Base-by-base conservation (phyloP, 2,113 vertebrate genomes). In the Chlorocebus sabaeus region DNA sequence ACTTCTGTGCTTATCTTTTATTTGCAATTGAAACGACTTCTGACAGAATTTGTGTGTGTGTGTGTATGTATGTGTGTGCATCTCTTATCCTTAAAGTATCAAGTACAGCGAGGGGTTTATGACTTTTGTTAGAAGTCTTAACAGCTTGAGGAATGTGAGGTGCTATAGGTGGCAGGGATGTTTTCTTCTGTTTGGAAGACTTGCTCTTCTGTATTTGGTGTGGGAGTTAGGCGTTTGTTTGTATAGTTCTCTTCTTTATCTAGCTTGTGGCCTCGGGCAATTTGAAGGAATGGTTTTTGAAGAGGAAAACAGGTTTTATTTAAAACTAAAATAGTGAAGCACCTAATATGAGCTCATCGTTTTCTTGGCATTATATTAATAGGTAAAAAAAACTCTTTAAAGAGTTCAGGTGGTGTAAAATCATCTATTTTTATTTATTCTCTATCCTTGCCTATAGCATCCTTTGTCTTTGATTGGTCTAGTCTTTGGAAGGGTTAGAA, bases 291-390 rank as follows among this genome's bases (percentile, higher is more conserved):
- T 87, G 40, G 4, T 59, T 38, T 97, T 83, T 87, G 16, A 92
- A 76, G 40, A 90, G 38, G 30, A 91, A 95, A 76, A 73, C 13
- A 35, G 55, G 9, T 94, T 97, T 91, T 79, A 84, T 93, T 94
- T 96, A 89, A 81, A 92, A 30, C 3, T 40, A 4, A 27, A 30
- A 35, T 73, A 61, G 72, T 30, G 43, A 93, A 87, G 25, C 6
- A 68, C 30, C 25, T 68, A 82, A 32, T 78, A 70, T 30, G n/a
- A 96, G 17, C 17, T 52, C 27, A 35, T 90, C 32, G 25, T 93
- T 83, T 59, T 38, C 45, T 93, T 75, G 30, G 25, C n/a, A 89
- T 67, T 94, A 45, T 68, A 87, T 14, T 64, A 81, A 93, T 68
- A 84, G 52, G 52, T 55, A 20, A 55, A 55, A 57, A 75, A 57